Conservation (phyloP, 2,113 vertebrate genomes). For the Aviceda subcristata region DNA sequence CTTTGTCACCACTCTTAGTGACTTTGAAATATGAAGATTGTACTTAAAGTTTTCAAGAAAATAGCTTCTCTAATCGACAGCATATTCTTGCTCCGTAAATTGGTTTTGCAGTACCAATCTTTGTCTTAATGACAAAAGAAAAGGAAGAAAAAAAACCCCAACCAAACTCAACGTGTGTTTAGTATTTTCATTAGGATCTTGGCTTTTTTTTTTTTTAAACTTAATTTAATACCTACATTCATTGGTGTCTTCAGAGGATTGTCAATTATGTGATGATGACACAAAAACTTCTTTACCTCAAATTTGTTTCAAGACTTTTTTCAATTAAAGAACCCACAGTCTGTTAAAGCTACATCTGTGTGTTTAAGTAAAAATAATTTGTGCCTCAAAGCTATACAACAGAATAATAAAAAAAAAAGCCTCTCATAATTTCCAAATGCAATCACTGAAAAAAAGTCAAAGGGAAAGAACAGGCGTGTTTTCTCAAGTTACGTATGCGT, state of each 20-base stretch:
- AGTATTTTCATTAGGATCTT: not conserved
- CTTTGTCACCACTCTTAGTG: not conserved
- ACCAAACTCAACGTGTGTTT: not conserved
- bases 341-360: not conserved
- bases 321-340: not conserved
- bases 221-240: not conserved
- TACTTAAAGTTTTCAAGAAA: not conserved
- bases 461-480: not conserved
- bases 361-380: conserved; percentile 22
- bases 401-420: not conserved
- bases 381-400: not conserved
- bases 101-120: not conserved
- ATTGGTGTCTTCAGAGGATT: not conserved
- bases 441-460: not conserved
- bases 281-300: not conserved
- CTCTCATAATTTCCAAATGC: not conserved
- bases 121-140: not conserved
- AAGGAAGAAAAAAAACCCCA: not conserved
- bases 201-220: not conserved
- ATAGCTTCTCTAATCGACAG: not conserved
- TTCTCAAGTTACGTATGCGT: not conserved
- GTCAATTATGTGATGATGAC: not conserved
- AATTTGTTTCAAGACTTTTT: not conserved
- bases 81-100: not conserved
- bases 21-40: not conserved